Percentiles rank a stretch among this genome's conserved stretches.
Evolutionary conservation across 2,797 vertebrate species (phyloP).

Genomic region (Anguilla pacifica): DNA sequence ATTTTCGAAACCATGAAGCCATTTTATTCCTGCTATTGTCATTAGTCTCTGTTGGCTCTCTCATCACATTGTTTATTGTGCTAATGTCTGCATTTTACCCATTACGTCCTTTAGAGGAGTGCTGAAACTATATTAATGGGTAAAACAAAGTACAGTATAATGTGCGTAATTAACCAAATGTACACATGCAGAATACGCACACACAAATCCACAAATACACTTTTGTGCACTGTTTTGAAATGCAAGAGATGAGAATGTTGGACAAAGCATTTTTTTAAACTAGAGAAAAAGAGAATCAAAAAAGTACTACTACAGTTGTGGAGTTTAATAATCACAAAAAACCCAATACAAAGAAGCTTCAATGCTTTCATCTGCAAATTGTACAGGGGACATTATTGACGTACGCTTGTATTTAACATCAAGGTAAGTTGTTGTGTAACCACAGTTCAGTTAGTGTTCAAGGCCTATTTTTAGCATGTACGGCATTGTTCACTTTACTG

Average conservation of each 20-base stretch:
- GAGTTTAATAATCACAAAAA: not conserved
- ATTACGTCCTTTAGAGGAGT: not conserved
- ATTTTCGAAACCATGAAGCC: not conserved
- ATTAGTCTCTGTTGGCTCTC: not conserved
- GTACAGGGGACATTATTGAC: not conserved
- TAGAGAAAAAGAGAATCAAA: not conserved
- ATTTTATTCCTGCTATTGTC: not conserved
- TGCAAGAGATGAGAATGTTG: not conserved
- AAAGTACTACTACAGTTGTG: not conserved
- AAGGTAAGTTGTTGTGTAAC: not conserved
- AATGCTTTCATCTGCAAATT: not conserved
- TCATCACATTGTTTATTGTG: not conserved
- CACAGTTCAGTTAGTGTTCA: not conserved
- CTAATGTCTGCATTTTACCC: not conserved
- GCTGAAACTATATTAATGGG: not conserved
- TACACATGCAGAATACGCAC: slow-evolving; percentile 45
- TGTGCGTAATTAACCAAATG: not conserved
- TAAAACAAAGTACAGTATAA: not conserved
- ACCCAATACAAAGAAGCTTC: not conserved
- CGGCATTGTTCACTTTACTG: slow-evolving; percentile 19
- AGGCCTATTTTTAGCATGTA: slow-evolving; percentile 16
- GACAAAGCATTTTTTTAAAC: not conserved
- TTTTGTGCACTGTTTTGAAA: slow-evolving; percentile 10
- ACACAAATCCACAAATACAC: slow-evolving; percentile 3
- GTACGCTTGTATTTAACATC: not conserved